phyloP scores from a whole-genome alignment of 1,140 invertebrate genomes.

The Cheumatopsyche charites region DNA sequence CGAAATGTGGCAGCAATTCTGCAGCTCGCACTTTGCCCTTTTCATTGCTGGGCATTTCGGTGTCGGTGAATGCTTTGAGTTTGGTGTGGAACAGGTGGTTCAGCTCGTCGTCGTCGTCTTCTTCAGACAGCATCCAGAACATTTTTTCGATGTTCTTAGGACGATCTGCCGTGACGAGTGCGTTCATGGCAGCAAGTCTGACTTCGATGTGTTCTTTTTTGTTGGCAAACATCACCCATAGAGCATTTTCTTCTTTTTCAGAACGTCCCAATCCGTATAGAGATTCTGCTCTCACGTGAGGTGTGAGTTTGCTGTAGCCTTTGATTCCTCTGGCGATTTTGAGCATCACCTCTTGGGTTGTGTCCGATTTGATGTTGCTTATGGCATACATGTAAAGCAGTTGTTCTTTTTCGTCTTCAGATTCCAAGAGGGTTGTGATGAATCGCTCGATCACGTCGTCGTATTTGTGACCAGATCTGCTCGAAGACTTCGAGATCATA shows the following conservation, averaged over 20 bases:
- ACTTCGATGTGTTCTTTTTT: constrained; percentile 50
- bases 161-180: constrained; percentile 51
- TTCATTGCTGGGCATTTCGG: constrained; percentile 53
- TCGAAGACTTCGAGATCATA: constrained; percentile 51
- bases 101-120: constrained; percentile 53
- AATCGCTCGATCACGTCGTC: constrained; percentile 40
- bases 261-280: constrained; percentile 50
- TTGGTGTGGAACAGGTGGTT: constrained; percentile 58
- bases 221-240: constrained; percentile 57
- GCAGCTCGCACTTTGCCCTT: constrained; percentile 45
- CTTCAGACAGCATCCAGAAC: constrained; percentile 55
- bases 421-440: constrained; percentile 47
- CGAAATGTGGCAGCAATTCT: constrained; percentile 24
- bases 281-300: constrained; percentile 52
- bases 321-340: constrained; percentile 33
- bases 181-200: constrained; percentile 53
- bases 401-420: constrained; percentile 42
- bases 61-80: constrained; percentile 52
- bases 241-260: constrained; percentile 47
- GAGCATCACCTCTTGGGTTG: constrained; percentile 44
- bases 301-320: constrained; percentile 40
- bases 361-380: constrained; percentile 49
- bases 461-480: constrained; percentile 28
- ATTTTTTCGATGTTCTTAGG: constrained; percentile 52
- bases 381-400: constrained; percentile 48